These are phyloP conservation scores for Melanotaenia boesemani DNA, from an alignment of 2,797 vertebrate species.

Conservation along the genomic window DNA sequence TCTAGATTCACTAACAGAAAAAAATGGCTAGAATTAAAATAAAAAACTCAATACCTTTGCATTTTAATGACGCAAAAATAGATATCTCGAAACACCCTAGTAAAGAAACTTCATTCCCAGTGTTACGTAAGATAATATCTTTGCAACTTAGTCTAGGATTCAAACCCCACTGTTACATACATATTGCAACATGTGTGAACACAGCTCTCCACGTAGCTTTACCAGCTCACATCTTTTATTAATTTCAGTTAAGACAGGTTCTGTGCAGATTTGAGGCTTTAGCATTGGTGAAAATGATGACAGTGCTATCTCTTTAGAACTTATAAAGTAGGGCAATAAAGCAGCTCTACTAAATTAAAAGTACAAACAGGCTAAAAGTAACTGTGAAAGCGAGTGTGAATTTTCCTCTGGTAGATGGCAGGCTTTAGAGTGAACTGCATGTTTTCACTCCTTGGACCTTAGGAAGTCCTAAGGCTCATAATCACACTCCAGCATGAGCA, in stretches of 20 bases:
- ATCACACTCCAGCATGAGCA: constrained; percentile 81
- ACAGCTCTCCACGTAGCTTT: constrained; percentile 2
- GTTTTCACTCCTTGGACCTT: constrained; percentile 65
- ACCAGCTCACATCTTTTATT: constrained; percentile 39
- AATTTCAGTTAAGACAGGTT: constrained; percentile 24
- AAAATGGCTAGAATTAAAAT: no score
- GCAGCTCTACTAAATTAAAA: constrained; percentile 43
- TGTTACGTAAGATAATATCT: constrained; percentile 19
- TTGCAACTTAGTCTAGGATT: neutral
- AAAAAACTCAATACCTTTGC: neutral
- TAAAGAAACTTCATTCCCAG: neutral
- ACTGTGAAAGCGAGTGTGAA: constrained; percentile 35
- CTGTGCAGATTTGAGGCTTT: constrained; percentile 20
- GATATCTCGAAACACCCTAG: neutral
- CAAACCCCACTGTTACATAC: constrained; percentile 22
- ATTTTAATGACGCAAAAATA: constrained; percentile 1
- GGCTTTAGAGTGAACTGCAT: constrained; percentile 50
- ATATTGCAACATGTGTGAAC: constrained; percentile 31
- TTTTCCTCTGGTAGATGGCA: constrained; percentile 50
- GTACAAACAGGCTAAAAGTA: constrained; percentile 38
- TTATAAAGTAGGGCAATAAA: constrained; percentile 26
- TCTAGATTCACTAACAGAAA: no score
- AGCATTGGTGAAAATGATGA: constrained; percentile 42
- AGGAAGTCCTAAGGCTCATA: constrained; percentile 71
- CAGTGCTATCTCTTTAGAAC: constrained; percentile 27